Evolutionary conservation across 2,888 invertebrate genomes (phyloP).

Genomic region (Eupeodes latifasciatus): DNA sequence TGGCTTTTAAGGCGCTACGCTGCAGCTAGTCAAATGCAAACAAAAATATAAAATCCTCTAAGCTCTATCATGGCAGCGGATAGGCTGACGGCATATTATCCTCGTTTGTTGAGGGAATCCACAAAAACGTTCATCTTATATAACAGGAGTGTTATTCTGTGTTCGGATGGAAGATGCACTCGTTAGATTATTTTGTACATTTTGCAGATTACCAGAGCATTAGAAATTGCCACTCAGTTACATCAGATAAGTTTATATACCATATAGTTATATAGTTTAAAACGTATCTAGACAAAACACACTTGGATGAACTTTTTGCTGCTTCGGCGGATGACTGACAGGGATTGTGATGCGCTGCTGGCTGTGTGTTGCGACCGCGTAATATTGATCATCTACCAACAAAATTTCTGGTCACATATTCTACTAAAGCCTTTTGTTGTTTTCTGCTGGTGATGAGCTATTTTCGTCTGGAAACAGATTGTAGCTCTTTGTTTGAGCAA

Average conservation of each 20-base stretch:
- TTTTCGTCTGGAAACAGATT: neutral
- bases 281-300: constrained; percentile 40
- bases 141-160: neutral
- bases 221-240: constrained; percentile 76
- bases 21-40: constrained; percentile 13
- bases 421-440: constrained; percentile 25
- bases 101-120: neutral
- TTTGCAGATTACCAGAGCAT: constrained; percentile 70
- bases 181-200: constrained; percentile 63
- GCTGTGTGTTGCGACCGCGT: neutral
- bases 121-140: constrained; percentile 43
- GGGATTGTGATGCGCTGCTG: neutral
- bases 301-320: constrained; percentile 73
- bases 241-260: constrained; percentile 64
- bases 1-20: constrained; percentile 39
- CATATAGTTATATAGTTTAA: too few relatives aligned
- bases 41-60: constrained; percentile 8
- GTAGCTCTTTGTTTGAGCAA: neutral
- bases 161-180: constrained; percentile 49
- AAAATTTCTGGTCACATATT: constrained; percentile 23
- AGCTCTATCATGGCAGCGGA: constrained; percentile 23
- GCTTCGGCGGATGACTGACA: constrained; percentile 56
- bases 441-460: neutral
- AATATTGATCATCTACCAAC: constrained; percentile 34
- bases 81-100: constrained; percentile 24